Evolutionary conservation across 2,888 invertebrate genomes (phyloP), one percentile per base, ranked within the genome.

Genomic region (Ophion ellenae): DNA sequence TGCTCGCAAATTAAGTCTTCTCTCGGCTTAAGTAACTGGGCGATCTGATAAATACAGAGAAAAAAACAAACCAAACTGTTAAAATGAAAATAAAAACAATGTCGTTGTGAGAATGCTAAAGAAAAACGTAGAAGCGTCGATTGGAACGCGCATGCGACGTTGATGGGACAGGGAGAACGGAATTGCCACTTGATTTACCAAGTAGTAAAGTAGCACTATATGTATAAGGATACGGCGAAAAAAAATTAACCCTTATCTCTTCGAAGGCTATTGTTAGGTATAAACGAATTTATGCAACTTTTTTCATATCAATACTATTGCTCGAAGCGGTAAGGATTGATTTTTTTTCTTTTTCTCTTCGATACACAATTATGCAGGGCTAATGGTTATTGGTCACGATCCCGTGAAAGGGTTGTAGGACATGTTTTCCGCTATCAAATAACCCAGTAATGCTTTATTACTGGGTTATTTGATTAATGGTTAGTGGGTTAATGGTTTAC

Each of bases 1-100:
- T 88, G 88, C 87, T 86, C 83, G 94, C 94, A 73, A 85, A 87
- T 82, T 81, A 84, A 86, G 59, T 78, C 47, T 86, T 71, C 77
- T 70, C 81, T 86, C 86, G 80, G 81, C 85, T 75, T 57, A 79
- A 83, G 81, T 40, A 63, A 84, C 66, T 83, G 78, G 86, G 63
- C 78, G 74, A 69, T 83, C 76, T 85, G 77, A 77, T 47, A 14
- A 86, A 14, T 78, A 77, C 59, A 70, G 61, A 83, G n/a, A 63
- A 70, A 36, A 77, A 53, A 53, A 53, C 53, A 53, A 69, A 79
- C 59, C 73, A 82, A 87, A 83, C 63, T 57, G 61, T 78, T 83
- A 28, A 64, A 69, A 70, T 36, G 77, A 83, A 74, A 66, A 86
- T 36, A 84, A 86, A 80, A 84, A 40, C 5, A 61, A 47, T 20